phyloP scores from a whole-genome alignment of 2,888 invertebrate genomes.

The Nomada fucata region DNA sequence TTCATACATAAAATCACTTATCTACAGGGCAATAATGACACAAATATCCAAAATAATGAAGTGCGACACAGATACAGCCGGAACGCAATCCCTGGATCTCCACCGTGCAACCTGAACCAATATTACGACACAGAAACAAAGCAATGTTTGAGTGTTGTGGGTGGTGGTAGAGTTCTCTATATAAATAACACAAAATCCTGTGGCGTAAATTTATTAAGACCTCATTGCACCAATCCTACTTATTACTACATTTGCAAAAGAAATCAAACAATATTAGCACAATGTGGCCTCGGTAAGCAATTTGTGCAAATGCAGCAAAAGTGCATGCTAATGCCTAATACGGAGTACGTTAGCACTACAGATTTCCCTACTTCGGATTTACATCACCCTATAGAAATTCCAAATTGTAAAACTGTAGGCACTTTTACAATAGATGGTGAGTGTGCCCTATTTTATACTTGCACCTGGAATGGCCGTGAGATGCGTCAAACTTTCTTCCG shows the following conservation, averaged over 20 bases:
- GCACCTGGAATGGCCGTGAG: conserved; percentile 77
- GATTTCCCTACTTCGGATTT: conserved; percentile 59
- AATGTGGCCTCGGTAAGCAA: conserved; percentile 76
- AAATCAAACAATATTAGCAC: conserved; percentile 82
- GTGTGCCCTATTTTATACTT: conserved; percentile 83
- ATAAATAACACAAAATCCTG: conserved; percentile 55
- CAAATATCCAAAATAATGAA: not conserved
- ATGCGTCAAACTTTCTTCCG: conserved; percentile 81
- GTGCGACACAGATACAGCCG: conserved; percentile 16
- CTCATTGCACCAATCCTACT: conserved; percentile 82
- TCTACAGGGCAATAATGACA: conserved; percentile 30
- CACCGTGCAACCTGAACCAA: conserved; percentile 67
- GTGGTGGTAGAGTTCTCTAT: conserved; percentile 79
- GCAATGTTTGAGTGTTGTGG: conserved; percentile 80
- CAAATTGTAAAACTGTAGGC: conserved; percentile 75
- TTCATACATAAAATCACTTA: not conserved
- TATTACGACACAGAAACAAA: conserved; percentile 79
- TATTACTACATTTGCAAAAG: conserved; percentile 84
- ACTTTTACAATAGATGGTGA: conserved; percentile 83
- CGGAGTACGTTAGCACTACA: not conserved
- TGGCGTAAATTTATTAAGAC: conserved; percentile 76
- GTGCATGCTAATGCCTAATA: conserved; percentile 56
- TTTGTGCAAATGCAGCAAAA: conserved; percentile 65
- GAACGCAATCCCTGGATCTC: not conserved
- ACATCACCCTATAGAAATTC: conserved; percentile 73